A percentile compares a stretch with the other conserved stretches of the same genome.
These are phyloP conservation scores for Scotopteryx bipunctaria DNA, from an alignment of 2,888 invertebrate species.

Conservation along the genomic window DNA sequence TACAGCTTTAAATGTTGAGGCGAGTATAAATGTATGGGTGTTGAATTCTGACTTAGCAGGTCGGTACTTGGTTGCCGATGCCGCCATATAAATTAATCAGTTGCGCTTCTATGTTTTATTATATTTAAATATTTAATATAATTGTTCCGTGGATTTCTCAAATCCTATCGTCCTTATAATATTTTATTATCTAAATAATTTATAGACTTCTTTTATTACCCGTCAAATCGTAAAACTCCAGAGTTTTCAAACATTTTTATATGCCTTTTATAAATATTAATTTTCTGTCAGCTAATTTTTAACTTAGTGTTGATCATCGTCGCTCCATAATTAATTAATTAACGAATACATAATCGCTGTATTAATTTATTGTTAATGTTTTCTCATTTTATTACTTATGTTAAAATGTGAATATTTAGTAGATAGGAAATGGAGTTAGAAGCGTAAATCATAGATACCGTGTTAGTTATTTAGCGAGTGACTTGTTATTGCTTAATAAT, in stretches of 20 bases:
- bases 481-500: slow-evolving; percentile 68
- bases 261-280: slow-evolving; percentile 60
- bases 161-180: slow-evolving; percentile 51
- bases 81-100: background rate
- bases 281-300: slow-evolving; percentile 70
- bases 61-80: no score
- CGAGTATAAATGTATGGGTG: no score
- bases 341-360: slow-evolving; percentile 66
- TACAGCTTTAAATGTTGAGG: no score
- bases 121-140: slow-evolving; percentile 40
- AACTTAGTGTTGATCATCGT: slow-evolving; percentile 68
- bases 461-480: slow-evolving; percentile 59
- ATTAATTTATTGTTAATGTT: slow-evolving; percentile 64
- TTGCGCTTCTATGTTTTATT: background rate
- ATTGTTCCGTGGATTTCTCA: slow-evolving; percentile 47
- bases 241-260: slow-evolving; percentile 41
- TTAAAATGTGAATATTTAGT: slow-evolving; percentile 62
- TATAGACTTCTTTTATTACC: slow-evolving; percentile 58
- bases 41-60: no score
- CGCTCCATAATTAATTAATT: slow-evolving; percentile 76
- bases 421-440: slow-evolving; percentile 57
- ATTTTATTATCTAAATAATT: slow-evolving; percentile 63
- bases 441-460: slow-evolving; percentile 65
- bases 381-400: slow-evolving; percentile 63
- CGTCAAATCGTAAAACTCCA: slow-evolving; percentile 55